Evolutionary conservation across 2,113 vertebrate species (phyloP).

Genomic region (Hypomesus transpacificus): DNA sequence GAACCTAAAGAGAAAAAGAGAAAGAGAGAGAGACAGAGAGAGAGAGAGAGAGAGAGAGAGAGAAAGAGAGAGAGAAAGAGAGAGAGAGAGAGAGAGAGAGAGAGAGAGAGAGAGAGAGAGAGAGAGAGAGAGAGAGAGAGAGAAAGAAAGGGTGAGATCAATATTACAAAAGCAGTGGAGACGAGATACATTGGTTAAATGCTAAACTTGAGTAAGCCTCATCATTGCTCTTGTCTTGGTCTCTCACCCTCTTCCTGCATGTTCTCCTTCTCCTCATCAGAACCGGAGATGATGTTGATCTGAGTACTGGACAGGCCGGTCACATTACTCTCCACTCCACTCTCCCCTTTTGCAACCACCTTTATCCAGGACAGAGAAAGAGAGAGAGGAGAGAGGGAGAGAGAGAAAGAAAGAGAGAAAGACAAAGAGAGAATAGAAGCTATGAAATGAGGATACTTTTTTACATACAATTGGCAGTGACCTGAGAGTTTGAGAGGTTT

Average conservation of each 20-base stretch:
- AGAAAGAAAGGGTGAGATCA: background rate
- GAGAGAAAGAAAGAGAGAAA: background rate
- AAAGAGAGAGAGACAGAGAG: constrained; percentile 1
- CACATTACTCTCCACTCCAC: constrained; percentile 59
- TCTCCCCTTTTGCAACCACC: constrained; percentile 32
- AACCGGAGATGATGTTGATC: constrained; percentile 71
- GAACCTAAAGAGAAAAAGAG: constrained; percentile 16
- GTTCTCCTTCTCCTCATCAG: constrained; percentile 74
- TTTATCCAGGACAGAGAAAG: constrained; percentile 15
- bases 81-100: no score
- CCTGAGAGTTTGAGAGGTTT: no score
- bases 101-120: no score
- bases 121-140: no score
- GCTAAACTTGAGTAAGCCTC: constrained; percentile 2
- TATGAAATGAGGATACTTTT: background rate
- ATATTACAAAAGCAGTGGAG: background rate
- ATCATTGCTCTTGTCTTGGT: constrained; percentile 31
- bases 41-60: background rate
- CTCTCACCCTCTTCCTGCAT: constrained; percentile 72
- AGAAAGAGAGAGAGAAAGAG: background rate
- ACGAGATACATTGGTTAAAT: background rate
- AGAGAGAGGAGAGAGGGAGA: background rate
- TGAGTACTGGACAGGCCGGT: constrained; percentile 69
- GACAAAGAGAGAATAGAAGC: background rate
- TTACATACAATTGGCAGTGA: no score